Base-by-base conservation (phyloP, 64 coral and sea anemone genomes). In the Porites lutea region DNA sequence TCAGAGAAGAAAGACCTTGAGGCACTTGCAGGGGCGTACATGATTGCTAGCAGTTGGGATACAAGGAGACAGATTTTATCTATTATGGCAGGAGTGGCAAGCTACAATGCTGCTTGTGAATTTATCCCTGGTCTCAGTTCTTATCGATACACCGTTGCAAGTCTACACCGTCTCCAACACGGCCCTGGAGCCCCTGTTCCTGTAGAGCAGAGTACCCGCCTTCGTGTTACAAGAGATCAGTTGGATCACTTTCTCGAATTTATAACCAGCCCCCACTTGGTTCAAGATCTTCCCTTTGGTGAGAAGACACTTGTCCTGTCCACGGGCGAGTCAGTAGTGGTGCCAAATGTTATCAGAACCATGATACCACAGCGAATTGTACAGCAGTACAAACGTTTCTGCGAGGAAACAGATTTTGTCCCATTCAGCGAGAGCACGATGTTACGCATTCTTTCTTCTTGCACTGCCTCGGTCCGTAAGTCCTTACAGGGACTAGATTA, bases 11-110 rank as follows among this genome's bases (percentile, higher is more conserved):
- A 13, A 13, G 2, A 67, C 21, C 13, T 67, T 67, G 65, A 67
- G 21, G 65, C 65, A 13, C 65, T 67, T n/a, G 13, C 65, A 67
- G 65, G 21, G 65, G 5, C 59, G 4, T 67, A 67, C 21, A 67
- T 19, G 65, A 67, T 67, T n/a, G 65, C 65, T 67, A n/a, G 65
- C 65, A 67, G 65, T n/a, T 67, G 65, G 65, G 65, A 67, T n/a
- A 67, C 65, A 67, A 13, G 18, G 65, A 71, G 19, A 4, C 67
- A 71, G 67, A 21, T 71, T 71, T 71, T 71, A 71, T 71, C n/a
- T 22, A 65, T 65, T 16, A 71, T 71, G 19, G 3, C 67, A 22
- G 67, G 67, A n/a, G 19, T 71, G 18, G 19, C 67, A 22, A 71
- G 67, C 67, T 75, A 75, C 72, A 75, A 75, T 50, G 22, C 44